phyloP scores from a whole-genome alignment of 2,797 vertebrate genomes.

The Smutsia gigantea region DNA sequence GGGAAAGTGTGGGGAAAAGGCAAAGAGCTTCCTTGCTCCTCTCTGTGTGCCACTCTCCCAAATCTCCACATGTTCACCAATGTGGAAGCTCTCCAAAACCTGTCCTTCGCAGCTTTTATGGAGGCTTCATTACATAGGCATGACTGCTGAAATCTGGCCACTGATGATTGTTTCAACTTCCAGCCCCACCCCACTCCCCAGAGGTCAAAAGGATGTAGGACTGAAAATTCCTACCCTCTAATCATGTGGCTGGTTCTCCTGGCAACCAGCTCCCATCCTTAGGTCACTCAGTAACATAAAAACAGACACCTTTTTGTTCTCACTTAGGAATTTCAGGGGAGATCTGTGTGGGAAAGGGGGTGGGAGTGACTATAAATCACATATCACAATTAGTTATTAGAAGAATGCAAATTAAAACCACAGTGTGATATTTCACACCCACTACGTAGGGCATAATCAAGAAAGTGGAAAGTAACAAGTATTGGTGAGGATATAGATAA shows the following conservation, averaged over 20 bases:
- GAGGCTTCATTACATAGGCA: neutral
- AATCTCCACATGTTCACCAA: neutral
- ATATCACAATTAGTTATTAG: neutral
- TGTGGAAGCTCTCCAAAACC: neutral
- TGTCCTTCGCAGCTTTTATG: neutral
- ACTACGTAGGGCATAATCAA: neutral
- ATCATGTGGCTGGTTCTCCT: neutral
- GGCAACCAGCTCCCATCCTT: neutral
- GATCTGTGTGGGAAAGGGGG: neutral
- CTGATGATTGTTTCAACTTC: neutral
- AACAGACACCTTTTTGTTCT: neutral
- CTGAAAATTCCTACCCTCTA: neutral
- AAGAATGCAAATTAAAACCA: neutral
- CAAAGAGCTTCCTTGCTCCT: neutral
- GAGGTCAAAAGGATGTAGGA: neutral
- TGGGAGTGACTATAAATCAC: neutral
- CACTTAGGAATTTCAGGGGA: neutral
- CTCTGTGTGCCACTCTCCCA: neutral
- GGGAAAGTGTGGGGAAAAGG: neutral
- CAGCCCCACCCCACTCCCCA: neutral
- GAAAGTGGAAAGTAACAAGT: neutral
- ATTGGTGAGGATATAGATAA: neutral
- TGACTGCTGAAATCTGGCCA: neutral
- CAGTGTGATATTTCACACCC: neutral
- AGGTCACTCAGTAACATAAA: neutral